Evolutionary conservation across 2,113 vertebrate species (phyloP).

Genomic region (Tragelaphus buxtoni): DNA sequence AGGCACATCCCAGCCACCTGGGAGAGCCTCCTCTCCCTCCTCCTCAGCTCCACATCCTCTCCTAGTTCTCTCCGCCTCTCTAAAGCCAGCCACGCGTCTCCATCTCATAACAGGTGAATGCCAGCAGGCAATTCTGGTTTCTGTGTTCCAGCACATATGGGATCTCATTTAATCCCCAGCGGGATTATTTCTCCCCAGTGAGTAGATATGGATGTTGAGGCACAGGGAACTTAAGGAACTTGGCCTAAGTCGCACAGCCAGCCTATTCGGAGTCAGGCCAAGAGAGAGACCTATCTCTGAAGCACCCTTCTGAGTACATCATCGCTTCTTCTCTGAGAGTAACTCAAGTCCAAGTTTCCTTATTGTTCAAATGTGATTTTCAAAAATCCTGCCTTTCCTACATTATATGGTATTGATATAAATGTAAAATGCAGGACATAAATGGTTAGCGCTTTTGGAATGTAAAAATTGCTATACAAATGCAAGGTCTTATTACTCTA

Average conservation of each 20-base stretch:
- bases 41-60: background rate
- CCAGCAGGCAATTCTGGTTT: background rate
- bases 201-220: slow-evolving; percentile 10
- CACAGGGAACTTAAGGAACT: background rate
- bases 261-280: background rate
- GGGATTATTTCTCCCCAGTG: background rate
- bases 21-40: too few relatives aligned
- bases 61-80: background rate
- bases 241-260: background rate
- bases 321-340: background rate
- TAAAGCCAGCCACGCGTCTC: background rate
- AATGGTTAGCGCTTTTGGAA: background rate
- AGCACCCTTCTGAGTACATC: background rate
- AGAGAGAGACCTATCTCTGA: background rate
- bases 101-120: background rate
- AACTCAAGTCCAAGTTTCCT: background rate
- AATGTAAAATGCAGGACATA: slow-evolving; percentile 19
- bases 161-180: background rate
- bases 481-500: background rate
- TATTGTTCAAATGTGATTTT: slow-evolving; percentile 2
- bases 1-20: background rate
- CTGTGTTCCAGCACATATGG: background rate
- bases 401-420: background rate
- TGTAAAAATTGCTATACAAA: slow-evolving; percentile 21
- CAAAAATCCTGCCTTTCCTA: background rate